Evolutionary conservation across 2,888 invertebrate genomes (phyloP).

Genomic region (Drosophila lacicola): DNA sequence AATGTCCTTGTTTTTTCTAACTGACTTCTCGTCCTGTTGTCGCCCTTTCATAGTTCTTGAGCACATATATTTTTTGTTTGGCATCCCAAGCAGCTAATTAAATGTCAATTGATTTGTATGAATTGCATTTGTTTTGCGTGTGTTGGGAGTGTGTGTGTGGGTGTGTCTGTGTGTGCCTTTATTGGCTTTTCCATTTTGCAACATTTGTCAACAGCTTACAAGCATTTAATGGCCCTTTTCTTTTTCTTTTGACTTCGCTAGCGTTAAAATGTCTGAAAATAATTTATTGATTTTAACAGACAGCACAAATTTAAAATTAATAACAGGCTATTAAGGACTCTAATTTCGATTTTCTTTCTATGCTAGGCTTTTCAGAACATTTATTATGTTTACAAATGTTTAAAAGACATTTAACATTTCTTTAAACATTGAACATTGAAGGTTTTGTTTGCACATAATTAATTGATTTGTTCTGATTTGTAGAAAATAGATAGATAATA

Average conservation of each 20-base stretch:
- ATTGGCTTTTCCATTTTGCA: slow-evolving; percentile 14
- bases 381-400: too few species aligned
- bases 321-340: not conserved
- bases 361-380: too few species aligned
- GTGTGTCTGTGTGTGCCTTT: slow-evolving; percentile 2
- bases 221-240: slow-evolving; percentile 30
- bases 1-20: slow-evolving; percentile 5
- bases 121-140: slow-evolving; percentile 17
- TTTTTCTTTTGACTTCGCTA: slow-evolving; percentile 10
- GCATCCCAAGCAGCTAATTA: slow-evolving; percentile 48
- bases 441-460: too few species aligned
- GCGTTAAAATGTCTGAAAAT: slow-evolving; percentile 18
- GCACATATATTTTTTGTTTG: slow-evolving; percentile 17
- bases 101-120: slow-evolving; percentile 56
- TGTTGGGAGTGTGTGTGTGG: not conserved
- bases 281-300: slow-evolving; percentile 55
- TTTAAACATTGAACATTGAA: too few species aligned
- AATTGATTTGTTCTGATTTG: too few species aligned
- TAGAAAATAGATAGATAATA: too few species aligned
- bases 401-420: too few species aligned
- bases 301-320: slow-evolving; percentile 3
- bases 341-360: too few species aligned
- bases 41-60: slow-evolving; percentile 16
- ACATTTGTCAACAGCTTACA: slow-evolving; percentile 41
- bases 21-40: not conserved